Evolutionary conservation across 2,113 vertebrate genomes (phyloP).

Genomic region (Accipiter virgatus): DNA sequence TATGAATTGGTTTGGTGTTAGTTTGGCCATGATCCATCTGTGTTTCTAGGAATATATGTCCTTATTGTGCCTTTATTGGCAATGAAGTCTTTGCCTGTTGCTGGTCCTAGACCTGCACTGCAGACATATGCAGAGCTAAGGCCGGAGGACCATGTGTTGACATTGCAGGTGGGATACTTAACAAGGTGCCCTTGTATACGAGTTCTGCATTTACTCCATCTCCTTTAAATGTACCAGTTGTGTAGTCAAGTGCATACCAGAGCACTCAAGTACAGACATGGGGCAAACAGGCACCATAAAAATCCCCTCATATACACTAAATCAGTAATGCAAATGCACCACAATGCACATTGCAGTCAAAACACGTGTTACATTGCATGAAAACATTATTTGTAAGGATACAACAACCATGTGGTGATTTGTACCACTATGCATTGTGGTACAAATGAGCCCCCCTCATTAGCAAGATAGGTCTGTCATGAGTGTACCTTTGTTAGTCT

Average conservation of each 20-base stretch:
- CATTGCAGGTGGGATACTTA: not conserved
- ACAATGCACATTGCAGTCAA: not conserved
- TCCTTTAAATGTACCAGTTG: not conserved
- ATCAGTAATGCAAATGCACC: not conserved
- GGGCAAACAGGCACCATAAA: not conserved
- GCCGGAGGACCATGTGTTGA: not conserved
- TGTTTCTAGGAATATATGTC: not conserved
- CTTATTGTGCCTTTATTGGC: not conserved
- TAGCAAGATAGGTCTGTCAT: not conserved
- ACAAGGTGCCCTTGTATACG: not conserved
- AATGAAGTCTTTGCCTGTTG: not conserved
- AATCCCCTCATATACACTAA: not conserved
- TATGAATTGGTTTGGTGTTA: not conserved
- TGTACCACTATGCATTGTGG: too few species aligned
- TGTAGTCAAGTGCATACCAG: not conserved
- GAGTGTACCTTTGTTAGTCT: not conserved
- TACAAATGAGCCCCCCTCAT: not conserved
- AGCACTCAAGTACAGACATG: not conserved
- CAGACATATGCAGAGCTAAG: rapidly evolving
- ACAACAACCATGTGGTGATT: not conserved
- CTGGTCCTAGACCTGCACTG: rapidly evolving
- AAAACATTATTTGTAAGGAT: not conserved
- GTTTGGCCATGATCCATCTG: not conserved
- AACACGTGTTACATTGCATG: not conserved
- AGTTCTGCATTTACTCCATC: not conserved